Conservation (phyloP, 2,888 invertebrate species). For the Perizoma flavofasciatum region DNA sequence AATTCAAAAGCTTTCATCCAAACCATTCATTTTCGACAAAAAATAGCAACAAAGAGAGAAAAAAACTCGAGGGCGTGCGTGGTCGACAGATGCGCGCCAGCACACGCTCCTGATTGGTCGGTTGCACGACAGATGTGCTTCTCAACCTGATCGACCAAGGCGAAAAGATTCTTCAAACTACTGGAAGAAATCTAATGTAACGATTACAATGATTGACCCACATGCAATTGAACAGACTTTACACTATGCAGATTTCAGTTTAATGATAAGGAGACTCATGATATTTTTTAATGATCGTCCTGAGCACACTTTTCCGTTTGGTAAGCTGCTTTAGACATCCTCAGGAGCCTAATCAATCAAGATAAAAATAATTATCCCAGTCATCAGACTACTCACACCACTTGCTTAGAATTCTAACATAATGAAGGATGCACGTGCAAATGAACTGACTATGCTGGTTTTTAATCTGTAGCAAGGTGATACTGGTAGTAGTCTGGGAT, state of each 20-base stretch:
- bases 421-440: slow-evolving; percentile 14
- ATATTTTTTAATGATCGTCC: neutral
- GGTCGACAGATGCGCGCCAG: slow-evolving; percentile 70
- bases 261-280: neutral
- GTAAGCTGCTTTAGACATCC: neutral
- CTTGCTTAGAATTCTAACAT: neutral
- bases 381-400: neutral
- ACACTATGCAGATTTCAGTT: slow-evolving; percentile 3
- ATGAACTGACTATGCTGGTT: slow-evolving; percentile 7
- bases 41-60: slow-evolving; percentile 61
- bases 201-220: slow-evolving; percentile 5
- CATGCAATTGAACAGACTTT: slow-evolving; percentile 1
- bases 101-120: slow-evolving; percentile 69
- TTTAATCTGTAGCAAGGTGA: slow-evolving; percentile 6
- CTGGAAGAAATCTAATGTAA: slow-evolving; percentile 24
- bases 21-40: slow-evolving; percentile 51
- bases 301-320: neutral
- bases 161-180: slow-evolving; percentile 31
- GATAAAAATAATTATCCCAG: neutral
- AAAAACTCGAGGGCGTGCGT: slow-evolving; percentile 60
- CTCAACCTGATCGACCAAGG: slow-evolving; percentile 41
- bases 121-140: slow-evolving; percentile 65
- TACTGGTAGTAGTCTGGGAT: too few relatives aligned
- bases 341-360: neutral
- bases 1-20: slow-evolving; percentile 38